A percentile compares a stretch with the other conserved stretches of the same genome.
Conservation (phyloP, 2,113 vertebrate genomes). For the Ochotona princeps region DNA sequence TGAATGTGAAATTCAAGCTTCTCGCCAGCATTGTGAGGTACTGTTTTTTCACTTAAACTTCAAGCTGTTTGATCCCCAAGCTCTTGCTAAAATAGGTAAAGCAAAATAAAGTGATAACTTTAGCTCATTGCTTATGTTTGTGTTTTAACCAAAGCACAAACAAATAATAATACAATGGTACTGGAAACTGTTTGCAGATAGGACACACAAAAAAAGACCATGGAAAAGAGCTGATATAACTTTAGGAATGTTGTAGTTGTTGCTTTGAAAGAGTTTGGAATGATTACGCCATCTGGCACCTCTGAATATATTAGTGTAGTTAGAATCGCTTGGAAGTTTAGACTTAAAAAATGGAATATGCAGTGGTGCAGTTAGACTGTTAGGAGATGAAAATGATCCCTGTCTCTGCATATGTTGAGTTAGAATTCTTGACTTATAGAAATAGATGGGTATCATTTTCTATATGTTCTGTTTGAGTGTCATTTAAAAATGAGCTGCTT, state of each 20-base stretch:
- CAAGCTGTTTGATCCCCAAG: conserved; percentile 69
- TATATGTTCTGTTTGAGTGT: conserved; percentile 26
- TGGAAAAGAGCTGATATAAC: conserved; percentile 25
- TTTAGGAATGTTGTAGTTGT: conserved; percentile 54
- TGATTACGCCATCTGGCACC: conserved; percentile 15
- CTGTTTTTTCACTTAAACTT: conserved; percentile 73
- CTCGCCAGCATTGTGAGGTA: conserved; percentile 98
- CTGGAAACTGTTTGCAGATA: conserved; percentile 30
- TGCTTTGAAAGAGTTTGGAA: conserved; percentile 29
- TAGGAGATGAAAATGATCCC: conserved; percentile 27
- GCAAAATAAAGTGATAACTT: conserved; percentile 37
- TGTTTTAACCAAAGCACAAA: not conserved
- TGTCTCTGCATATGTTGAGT: not conserved
- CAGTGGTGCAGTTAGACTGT: not conserved
- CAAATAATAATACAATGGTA: not conserved
- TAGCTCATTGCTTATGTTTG: conserved; percentile 20
- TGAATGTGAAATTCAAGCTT: conserved; percentile 98
- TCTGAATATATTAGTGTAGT: conserved; percentile 49
- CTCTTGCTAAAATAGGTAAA: conserved; percentile 60
- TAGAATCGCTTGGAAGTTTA: conserved; percentile 16
- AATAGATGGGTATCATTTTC: not conserved
- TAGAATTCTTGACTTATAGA: conserved; percentile 18
- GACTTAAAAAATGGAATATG: not conserved
- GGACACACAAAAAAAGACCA: not conserved
- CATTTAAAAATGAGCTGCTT: conserved; percentile 25